A percentile compares a stretch with the other conserved stretches of the same genome.
phyloP scores from a whole-genome alignment of 2,888 invertebrate genomes.

The Loripinus fragilis region DNA sequence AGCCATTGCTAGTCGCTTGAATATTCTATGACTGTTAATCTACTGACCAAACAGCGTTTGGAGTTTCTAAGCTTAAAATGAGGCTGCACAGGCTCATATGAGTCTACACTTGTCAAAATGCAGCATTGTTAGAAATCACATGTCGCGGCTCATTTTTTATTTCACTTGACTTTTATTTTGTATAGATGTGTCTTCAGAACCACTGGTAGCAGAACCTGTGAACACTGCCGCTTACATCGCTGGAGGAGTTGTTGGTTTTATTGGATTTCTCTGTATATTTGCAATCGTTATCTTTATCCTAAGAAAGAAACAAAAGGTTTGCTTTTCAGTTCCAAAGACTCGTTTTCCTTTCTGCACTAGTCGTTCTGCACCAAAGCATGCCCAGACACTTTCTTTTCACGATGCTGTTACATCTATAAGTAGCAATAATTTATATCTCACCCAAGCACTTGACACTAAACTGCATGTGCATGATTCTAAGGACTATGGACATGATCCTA shows the following conservation, averaged over 20 bases:
- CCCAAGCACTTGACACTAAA: background rate
- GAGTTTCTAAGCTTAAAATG: too few relatives aligned
- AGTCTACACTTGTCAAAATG: too few relatives aligned
- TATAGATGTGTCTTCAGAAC: background rate
- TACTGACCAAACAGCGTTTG: too few relatives aligned
- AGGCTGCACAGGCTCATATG: too few relatives aligned
- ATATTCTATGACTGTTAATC: too few relatives aligned
- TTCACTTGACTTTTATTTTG: background rate
- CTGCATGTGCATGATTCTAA: too few relatives aligned
- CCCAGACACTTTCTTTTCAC: background rate
- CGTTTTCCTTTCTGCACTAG: slow-evolving; percentile 34
- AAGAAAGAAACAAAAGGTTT: slow-evolving; percentile 47
- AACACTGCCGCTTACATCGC: slow-evolving; percentile 34
- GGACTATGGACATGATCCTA: too few relatives aligned
- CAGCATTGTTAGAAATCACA: too few relatives aligned
- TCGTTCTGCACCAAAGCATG: background rate
- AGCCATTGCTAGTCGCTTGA: too few relatives aligned
- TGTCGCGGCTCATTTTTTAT: too few relatives aligned
- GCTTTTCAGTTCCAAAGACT: slow-evolving; percentile 30
- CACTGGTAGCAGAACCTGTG: slow-evolving; percentile 19
- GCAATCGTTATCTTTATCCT: slow-evolving; percentile 33
- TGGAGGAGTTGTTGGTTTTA: slow-evolving; percentile 39
- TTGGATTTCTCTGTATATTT: slow-evolving; percentile 32
- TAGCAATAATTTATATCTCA: background rate
- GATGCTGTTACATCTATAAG: background rate